Evolutionary conservation across 1,140 invertebrate genomes (phyloP).

Genomic region (Berghia stephanieae): DNA sequence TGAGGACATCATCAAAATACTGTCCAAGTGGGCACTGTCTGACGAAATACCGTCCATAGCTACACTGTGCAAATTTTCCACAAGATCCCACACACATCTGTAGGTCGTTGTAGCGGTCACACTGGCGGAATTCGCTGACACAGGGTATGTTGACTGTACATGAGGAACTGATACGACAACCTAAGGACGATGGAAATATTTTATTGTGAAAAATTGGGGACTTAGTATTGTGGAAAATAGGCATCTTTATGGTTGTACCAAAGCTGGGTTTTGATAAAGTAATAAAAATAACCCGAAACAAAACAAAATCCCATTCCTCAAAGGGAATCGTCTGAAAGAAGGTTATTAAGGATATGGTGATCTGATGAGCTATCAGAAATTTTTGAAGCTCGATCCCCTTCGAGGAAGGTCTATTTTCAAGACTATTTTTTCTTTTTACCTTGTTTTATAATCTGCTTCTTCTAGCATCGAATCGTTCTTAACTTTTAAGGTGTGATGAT

Average conservation of each 20-base stretch:
- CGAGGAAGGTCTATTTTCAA: too few species aligned
- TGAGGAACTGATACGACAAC: slow-evolving; percentile 18
- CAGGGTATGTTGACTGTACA: slow-evolving; percentile 29
- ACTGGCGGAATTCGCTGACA: slow-evolving; percentile 17
- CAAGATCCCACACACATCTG: slow-evolving; percentile 25
- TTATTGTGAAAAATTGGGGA: background rate
- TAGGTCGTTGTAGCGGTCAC: slow-evolving; percentile 21
- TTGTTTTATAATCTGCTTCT: too few species aligned
- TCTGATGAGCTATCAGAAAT: too few species aligned
- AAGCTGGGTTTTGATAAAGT: background rate
- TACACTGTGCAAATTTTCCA: slow-evolving; percentile 29
- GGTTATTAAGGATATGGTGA: background rate
- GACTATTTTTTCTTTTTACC: too few species aligned
- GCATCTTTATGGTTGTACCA: background rate
- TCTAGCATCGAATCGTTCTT: too few species aligned
- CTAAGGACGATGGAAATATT: background rate
- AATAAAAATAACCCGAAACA: background rate
- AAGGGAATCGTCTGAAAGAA: background rate
- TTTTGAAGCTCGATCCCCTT: too few species aligned
- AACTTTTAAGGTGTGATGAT: too few species aligned
- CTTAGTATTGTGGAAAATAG: background rate
- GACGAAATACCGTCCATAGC: slow-evolving; percentile 29
- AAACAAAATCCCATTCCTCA: background rate
- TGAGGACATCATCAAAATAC: slow-evolving; percentile 14
- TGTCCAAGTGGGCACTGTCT: slow-evolving; percentile 18